Base-by-base conservation (phyloP, 2,888 invertebrate species). In the Diloba caeruleocephala region DNA sequence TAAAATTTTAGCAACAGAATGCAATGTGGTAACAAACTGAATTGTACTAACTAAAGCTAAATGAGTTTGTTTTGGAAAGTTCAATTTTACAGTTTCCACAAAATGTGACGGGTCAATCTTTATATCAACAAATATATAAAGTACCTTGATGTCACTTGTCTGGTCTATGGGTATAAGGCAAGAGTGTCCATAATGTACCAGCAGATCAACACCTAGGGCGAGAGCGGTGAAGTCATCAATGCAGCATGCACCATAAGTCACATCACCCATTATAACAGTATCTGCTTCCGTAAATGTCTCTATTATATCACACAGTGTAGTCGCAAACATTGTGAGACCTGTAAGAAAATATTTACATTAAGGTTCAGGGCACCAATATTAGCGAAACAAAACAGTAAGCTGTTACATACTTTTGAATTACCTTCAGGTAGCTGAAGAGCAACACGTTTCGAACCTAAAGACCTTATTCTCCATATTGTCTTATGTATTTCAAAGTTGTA, bases 201-300 rank as follows among this genome's bases (percentile, higher is more conserved):
- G 91, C 14, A 99, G 92, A 75, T 99, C 98, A 6, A 97, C 98
- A 8, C 97, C 97, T 23, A 99, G 94, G 0, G 98, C 97, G 74
- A 95, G 95, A 0, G 99, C 99, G 0, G 98, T 98, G 82, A 96
- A 97, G 92, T 99, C 99, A 84, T 99, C 99, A 8, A 99, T 96
- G 86, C 99, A 99, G 85, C 99, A 99, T 0, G 99, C 99, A 26
- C 99, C 99, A 82, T 99, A 99, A 0, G 99, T 99, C 10, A 99
- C 99, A 90, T 99, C 99, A 5, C 98, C 99, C 98, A 99, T 98
- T 59, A 99, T 98, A 37, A 99, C 95, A 0, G 97, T 97, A 74
- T 99, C 98, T 1, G 98, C 98, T 25, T 95, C 95, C 1, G 98
- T 98, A 81, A 98, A 98, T 45, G 95, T 94, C 86, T 98, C 97